phyloP scores from a whole-genome alignment of 2,888 invertebrate species.

The Diarsia dahlii region DNA sequence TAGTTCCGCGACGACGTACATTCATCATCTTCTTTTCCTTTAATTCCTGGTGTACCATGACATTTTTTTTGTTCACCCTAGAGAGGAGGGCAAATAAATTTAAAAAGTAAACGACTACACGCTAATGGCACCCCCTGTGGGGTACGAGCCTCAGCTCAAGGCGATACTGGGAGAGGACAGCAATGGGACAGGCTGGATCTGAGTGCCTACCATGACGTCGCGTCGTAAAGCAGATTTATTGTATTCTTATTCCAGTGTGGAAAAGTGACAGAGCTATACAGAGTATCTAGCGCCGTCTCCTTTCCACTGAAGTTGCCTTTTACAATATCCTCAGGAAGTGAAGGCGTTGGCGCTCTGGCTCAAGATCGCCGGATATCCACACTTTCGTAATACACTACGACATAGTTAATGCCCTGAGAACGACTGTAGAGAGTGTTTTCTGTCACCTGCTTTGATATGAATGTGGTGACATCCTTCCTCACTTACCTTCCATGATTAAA shows the following conservation, averaged over 20 bases:
- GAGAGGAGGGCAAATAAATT: too few relatives aligned
- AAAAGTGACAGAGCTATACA: too few relatives aligned
- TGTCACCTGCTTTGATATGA: neutral
- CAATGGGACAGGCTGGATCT: too few relatives aligned
- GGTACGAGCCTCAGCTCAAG: too few relatives aligned
- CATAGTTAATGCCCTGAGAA: slow-evolving; percentile 41
- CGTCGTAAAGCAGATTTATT: too few relatives aligned
- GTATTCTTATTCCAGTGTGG: too few relatives aligned
- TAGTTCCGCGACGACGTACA: slow-evolving; percentile 3
- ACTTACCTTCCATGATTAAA: neutral
- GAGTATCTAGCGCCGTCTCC: too few relatives aligned
- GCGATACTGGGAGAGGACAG: too few relatives aligned
- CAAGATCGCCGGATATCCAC: slow-evolving; percentile 32
- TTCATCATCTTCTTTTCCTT: slow-evolving; percentile 18
- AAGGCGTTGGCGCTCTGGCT: neutral
- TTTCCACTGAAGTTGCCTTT: neutral
- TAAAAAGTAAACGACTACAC: too few relatives aligned
- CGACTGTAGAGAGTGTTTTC: slow-evolving; percentile 16
- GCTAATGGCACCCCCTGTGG: too few relatives aligned
- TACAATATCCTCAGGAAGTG: slow-evolving; percentile 38
- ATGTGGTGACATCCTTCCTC: slow-evolving; percentile 16
- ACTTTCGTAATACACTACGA: slow-evolving; percentile 28
- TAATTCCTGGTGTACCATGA: slow-evolving; percentile 10
- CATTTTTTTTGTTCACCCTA: too few relatives aligned
- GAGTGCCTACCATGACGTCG: too few relatives aligned